Evolutionary conservation across 2,797 vertebrate species (phyloP), one percentile per base, ranked within the genome.

Genomic region (Mus spretus): DNA sequence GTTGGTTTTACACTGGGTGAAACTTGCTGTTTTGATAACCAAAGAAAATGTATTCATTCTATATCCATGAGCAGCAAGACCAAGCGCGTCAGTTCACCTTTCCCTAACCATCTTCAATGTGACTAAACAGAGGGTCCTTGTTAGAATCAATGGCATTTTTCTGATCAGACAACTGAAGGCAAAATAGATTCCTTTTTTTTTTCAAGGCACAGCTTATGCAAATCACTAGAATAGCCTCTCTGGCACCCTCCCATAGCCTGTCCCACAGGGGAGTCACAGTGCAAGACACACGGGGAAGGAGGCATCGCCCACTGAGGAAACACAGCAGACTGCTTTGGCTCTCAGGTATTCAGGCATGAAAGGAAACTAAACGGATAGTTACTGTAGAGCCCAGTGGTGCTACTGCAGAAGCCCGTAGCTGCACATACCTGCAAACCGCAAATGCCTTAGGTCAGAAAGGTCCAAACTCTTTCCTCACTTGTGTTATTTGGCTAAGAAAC

Each of bases 11-110:
- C 37, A 40, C 9, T 81, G 20, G 59, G 14, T 55, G 28, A 90
- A 93, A 67, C 11, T 61, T 85, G 81, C 26, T 84, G 85, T 80
- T 84, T 82, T 74, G 28, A 65, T 80, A 91, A n/a, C 55, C 70
- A 92, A 75, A 89, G 90, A 89, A 34, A 17, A 31, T 87, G 34
- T 53, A n/a, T 40, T 47, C 53, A 47, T 53, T 85, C 50, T 65
- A n/a, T 9, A 84, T 31, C 44, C 7, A 17, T 10, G 50, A 22
- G 44, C 31, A 81, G 37, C 13, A 67, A 37, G 31, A 67, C 13
- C 61, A 37, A 7, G 4, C 12, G n/a, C 6, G 8, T 55, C 34
- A 12, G 17, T 47, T 92, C 34, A 13, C 40, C 89, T 37, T 87
- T 90, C 61, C 47, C 61, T 34, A 70, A 44, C 28, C 40, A 83